Conservation (phyloP, 2,797 vertebrate species). For the Gambelia wislizenii region DNA sequence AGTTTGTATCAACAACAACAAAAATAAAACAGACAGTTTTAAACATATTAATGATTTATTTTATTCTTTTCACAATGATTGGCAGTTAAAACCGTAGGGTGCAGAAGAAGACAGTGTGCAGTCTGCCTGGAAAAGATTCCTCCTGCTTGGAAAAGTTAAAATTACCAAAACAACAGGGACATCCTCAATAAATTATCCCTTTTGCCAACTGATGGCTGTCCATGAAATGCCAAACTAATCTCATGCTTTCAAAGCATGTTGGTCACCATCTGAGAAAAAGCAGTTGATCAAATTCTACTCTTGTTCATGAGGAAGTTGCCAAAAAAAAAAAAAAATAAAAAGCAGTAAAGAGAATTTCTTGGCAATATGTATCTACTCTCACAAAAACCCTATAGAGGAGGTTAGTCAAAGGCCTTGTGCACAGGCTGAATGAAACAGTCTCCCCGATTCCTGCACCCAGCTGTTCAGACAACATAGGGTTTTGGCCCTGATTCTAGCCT, state of each 20-base stretch:
- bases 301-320: neutral
- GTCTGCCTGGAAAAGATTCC: slow-evolving; percentile 54
- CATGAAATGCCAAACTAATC: slow-evolving; percentile 63
- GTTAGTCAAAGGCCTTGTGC: too few species aligned
- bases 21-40: slow-evolving; percentile 77
- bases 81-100: slow-evolving; percentile 74
- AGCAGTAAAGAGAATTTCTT: neutral
- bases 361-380: neutral
- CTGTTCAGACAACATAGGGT: too few species aligned
- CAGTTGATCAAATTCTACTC: slow-evolving; percentile 8
- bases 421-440: too few species aligned
- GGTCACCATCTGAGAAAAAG: slow-evolving; percentile 54
- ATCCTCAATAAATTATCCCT: slow-evolving; percentile 10
- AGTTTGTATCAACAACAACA: slow-evolving; percentile 75
- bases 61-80: slow-evolving; percentile 74
- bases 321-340: neutral
- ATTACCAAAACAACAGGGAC: slow-evolving; percentile 56
- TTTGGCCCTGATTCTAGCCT: too few species aligned
- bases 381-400: too few species aligned
- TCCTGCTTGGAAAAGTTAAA: neutral
- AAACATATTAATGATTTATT: slow-evolving; percentile 78
- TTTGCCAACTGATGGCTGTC: slow-evolving; percentile 57
- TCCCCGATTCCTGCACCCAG: too few species aligned
- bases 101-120: slow-evolving; percentile 66
- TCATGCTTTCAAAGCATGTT: slow-evolving; percentile 54